phyloP scores from a whole-genome alignment of 2,888 invertebrate species.

The Melinaea menophilus region DNA sequence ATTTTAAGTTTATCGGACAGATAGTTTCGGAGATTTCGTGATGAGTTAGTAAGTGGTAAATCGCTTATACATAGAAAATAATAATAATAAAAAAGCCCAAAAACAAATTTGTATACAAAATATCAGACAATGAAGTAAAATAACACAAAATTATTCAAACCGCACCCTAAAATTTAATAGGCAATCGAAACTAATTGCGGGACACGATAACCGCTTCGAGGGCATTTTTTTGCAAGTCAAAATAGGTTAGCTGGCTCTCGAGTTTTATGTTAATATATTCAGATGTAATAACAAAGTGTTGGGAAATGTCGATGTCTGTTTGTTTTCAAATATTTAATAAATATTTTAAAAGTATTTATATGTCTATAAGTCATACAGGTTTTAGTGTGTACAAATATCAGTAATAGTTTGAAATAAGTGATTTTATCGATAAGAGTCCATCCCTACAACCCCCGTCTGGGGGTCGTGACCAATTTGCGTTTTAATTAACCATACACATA shows the following conservation, averaged over 20 bases:
- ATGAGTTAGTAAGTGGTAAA: no score
- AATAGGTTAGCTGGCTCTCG: constrained; percentile 60
- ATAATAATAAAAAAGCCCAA: constrained; percentile 2
- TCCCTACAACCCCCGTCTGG: constrained; percentile 38
- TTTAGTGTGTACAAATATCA: no score
- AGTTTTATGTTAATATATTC: constrained; percentile 66
- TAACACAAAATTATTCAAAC: constrained; percentile 3
- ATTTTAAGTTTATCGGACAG: no score
- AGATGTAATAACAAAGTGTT: neutral
- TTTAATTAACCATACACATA: constrained; percentile 70
- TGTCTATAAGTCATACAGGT: no score
- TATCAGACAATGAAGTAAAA: neutral
- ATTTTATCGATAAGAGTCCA: constrained; percentile 17
- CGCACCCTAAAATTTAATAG: constrained; percentile 38
- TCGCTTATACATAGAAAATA: neutral
- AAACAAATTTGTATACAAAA: neutral
- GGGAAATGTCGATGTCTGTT: neutral
- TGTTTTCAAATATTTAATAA: neutral
- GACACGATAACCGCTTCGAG: constrained; percentile 30
- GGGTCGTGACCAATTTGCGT: constrained; percentile 70
- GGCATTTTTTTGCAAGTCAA: constrained; percentile 68
- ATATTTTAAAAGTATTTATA: neutral
- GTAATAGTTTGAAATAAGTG: neutral
- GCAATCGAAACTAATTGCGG: constrained; percentile 43
- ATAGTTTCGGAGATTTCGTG: no score